phyloP scores from a whole-genome alignment of 2,113 vertebrate genomes.

The Tenrec ecaudatus region DNA sequence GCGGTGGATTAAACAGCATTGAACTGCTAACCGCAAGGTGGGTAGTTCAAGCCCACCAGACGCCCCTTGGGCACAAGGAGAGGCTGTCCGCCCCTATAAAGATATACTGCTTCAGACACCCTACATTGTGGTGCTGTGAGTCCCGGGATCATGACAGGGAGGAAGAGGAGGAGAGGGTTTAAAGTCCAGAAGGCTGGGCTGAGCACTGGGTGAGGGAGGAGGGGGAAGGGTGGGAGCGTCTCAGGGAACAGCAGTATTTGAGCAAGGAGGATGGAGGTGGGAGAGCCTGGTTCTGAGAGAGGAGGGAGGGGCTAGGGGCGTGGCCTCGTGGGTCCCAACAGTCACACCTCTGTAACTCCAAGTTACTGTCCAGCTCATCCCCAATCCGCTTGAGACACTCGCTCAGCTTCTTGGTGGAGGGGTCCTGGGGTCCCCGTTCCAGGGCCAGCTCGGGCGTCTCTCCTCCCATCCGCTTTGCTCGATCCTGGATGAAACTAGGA shows the following conservation, averaged over 20 bases:
- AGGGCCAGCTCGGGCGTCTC: constrained; percentile 62
- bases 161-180: no score
- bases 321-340: neutral
- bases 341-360: constrained; percentile 90
- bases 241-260: neutral
- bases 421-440: constrained; percentile 86
- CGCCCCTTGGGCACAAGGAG: no score
- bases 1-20: no score
- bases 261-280: no score
- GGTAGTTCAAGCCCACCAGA: no score
- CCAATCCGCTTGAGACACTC: constrained; percentile 93
- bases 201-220: neutral
- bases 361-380: constrained; percentile 92
- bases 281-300: neutral
- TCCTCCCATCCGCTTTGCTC: constrained; percentile 75
- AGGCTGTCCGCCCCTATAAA: no score
- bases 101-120: no score
- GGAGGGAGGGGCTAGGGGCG: neutral
- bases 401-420: constrained; percentile 89
- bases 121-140: no score
- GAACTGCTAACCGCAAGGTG: no score
- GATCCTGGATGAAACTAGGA: constrained; percentile 85
- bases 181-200: no score
- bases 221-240: neutral
- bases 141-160: no score